Base-by-base conservation (phyloP, 1,140 invertebrate genomes). In the Pemphigus obesinymphae region DNA sequence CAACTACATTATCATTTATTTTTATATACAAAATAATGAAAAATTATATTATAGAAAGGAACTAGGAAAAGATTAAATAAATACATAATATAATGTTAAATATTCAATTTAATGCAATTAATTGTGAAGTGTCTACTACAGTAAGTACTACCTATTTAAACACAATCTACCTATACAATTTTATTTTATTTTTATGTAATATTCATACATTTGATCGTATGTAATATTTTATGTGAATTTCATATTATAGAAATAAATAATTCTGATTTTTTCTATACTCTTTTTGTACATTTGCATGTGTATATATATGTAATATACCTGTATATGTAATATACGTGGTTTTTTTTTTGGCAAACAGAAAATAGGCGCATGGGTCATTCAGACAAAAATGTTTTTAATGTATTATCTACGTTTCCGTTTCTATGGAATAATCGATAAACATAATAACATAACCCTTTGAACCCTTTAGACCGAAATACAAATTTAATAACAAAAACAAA, bases 391-490 rank as follows among this genome's bases (percentile, higher is more conserved):
- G 50, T 76, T 76, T 76, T 76, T 10, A 53, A 55, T 55, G 37
- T 37, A 53, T 53, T 76, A 23, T 76, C 50, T 55, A 80, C 37
- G 34, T 40, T 80, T 80, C 55, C 50, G 75, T 80, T 80, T 80
- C 75, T 80, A 80, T 80, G 75, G 75, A 80, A 80, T 40, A 80
- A 80, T 80, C 75, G 3, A 80, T 80, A 80, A 80, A 61, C 55
- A 80, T 80, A 80, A 80, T 80, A 80, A 80, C 75, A 80, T 58
- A 80, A 80, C 75, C 34, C 31, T 63, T 80, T 37, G 55, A 80
- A 80, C 37, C 13, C 11, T 61, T 40, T 5, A 29, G 2, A 34
- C 29, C 3, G 13, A 48, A 72, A 70, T 72, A 72, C 26, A 6
- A 48, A 72, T 45, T 20, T 48, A 72, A 31, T 48, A 34, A 48